These are phyloP conservation scores for Peromyscus aztecus DNA, from an alignment of 2,797 vertebrate genomes.

Conservation along the genomic window DNA sequence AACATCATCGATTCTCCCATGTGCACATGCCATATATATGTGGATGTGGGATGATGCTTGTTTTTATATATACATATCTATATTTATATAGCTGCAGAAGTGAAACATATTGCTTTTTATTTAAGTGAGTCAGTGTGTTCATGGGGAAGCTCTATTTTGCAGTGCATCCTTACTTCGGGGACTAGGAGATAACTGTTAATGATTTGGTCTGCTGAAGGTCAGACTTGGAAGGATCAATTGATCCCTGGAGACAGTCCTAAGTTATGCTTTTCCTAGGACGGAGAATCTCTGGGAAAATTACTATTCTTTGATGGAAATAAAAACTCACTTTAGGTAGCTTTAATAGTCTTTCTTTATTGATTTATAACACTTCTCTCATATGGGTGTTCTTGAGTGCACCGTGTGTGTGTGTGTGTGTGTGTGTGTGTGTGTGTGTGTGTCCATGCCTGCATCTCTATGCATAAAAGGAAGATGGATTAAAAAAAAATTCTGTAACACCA, in stretches of 20 bases:
- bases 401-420: not conserved
- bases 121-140: constrained; percentile 79
- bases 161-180: constrained; percentile 12
- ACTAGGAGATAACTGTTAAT: constrained; percentile 24
- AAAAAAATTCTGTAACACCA: not conserved
- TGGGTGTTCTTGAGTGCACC: not conserved
- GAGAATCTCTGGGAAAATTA: constrained; percentile 52
- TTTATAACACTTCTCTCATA: constrained; percentile 7
- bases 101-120: constrained; percentile 84
- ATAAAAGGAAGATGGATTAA: not conserved
- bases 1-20: constrained; percentile 82
- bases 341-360: constrained; percentile 48
- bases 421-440: not conserved
- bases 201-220: constrained; percentile 61
- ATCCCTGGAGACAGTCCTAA: not conserved
- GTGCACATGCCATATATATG: constrained; percentile 82
- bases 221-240: constrained; percentile 45
- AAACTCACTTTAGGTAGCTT: constrained; percentile 49
- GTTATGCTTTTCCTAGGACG: not conserved
- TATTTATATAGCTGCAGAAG: constrained; percentile 84
- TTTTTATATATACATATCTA: constrained; percentile 83
- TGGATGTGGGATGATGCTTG: constrained; percentile 81
- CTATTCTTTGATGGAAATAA: constrained; percentile 38
- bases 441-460: not conserved
- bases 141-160: constrained; percentile 71